Evolutionary conservation across 2,113 vertebrate species (phyloP), one percentile per base, ranked within the genome.

Genomic region (Murina feae): DNA sequence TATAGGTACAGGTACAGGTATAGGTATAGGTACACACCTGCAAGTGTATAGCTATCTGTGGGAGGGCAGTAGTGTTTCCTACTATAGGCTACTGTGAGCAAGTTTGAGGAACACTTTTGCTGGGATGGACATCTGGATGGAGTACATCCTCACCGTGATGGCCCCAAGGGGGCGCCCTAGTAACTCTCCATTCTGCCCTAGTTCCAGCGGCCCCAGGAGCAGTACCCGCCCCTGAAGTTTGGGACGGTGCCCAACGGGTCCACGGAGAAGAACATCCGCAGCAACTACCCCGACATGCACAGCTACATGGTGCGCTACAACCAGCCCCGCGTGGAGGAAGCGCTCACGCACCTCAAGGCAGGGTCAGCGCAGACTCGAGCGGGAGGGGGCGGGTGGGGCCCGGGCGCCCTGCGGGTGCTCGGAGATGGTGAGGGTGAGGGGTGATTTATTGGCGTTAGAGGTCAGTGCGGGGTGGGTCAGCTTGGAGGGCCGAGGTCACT

Each of bases 271-370:
- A 99, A 99, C 92, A 99, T 99, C 95, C 99, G 99, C 93, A 99
- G 99, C 98, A 99, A 99, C 98, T 99, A 99, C 96, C 99, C 99
- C 17, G 99, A 98, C 97, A 99, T 99, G 99, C 99, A 99, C 96
- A 98, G 98, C 97, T 99, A 99, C 98, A 99, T 99, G 99, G 98
- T 99, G 94, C 99, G 99, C 95, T 99, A 99, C 98, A 99, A 99
- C 98, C 99, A 99, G 98, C 99, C 98, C 68, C 98, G 99, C 81
- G 99, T 99, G 96, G 99, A 99, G 96, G 99, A 99, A 30, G 99
- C 99, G 47, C 99, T 99, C 89, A 96, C 98, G 21, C 99, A 99
- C 97, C 99, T 99, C 81, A 99, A 99, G 98, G 98, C 99, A 7
- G 99, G 99, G 99, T 99, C 93, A 96, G 99, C 91, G 42, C 92